Evolutionary conservation across 2,113 vertebrate species (phyloP).

Genomic region (Polyodon spathula): DNA sequence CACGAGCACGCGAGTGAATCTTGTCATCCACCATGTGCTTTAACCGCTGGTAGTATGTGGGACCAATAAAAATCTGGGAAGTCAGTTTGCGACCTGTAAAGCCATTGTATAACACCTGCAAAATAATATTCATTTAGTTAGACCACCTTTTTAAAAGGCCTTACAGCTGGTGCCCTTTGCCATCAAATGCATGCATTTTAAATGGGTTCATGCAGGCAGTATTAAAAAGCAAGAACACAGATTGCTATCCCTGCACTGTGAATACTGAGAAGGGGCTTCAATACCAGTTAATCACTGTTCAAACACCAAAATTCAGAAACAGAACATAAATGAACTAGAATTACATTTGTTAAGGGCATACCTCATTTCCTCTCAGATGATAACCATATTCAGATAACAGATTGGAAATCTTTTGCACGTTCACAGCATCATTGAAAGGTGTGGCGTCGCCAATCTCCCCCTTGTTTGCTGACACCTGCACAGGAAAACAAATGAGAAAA

Average conservation of each 20-base stretch:
- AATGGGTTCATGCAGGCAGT: too few relatives aligned
- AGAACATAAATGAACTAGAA: too few relatives aligned
- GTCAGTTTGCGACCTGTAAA: constrained; percentile 98
- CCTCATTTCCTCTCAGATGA: constrained; percentile 96
- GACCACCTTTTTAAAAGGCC: too few relatives aligned
- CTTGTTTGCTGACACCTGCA: constrained; percentile 93
- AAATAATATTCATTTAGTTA: too few relatives aligned
- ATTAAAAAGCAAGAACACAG: too few relatives aligned
- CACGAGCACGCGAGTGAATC: constrained; percentile 93
- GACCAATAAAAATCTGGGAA: constrained; percentile 95
- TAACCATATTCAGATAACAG: constrained; percentile 93
- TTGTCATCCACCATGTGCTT: constrained; percentile 99
- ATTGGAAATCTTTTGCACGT: constrained; percentile 96
- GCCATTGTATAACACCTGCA: constrained; percentile 89
- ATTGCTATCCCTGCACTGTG: too few relatives aligned
- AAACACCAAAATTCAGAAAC: too few relatives aligned
- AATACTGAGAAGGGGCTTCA: too few relatives aligned
- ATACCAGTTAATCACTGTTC: too few relatives aligned
- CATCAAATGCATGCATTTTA: too few relatives aligned
- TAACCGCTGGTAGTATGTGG: constrained; percentile 91
- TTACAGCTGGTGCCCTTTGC: too few relatives aligned
- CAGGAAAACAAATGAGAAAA: constrained; percentile 12
- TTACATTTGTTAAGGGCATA: too few relatives aligned
- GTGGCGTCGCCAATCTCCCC: constrained; percentile 97
- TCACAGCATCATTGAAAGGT: constrained; percentile 94